These are phyloP conservation scores for Cyanoderma ruficeps DNA, from an alignment of 2,113 vertebrate genomes.

Conservation along the genomic window DNA sequence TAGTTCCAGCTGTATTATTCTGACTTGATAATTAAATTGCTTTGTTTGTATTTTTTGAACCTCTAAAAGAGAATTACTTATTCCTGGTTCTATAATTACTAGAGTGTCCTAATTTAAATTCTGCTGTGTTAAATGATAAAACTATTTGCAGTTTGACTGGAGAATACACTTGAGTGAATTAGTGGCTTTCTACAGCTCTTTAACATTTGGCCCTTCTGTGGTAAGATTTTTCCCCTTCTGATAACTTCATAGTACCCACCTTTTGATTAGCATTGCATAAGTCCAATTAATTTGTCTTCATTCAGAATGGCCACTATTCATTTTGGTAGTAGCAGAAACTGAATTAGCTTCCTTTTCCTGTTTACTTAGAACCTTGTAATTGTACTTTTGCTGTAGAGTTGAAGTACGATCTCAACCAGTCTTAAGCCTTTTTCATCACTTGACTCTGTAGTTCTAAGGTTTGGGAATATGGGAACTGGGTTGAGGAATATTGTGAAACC, in stretches of 20 bases:
- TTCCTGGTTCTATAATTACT: neutral
- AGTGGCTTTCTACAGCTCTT: neutral
- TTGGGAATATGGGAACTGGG: neutral
- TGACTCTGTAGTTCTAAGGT: neutral
- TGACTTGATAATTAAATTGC: neutral
- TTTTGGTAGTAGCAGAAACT: neutral
- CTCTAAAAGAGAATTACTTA: neutral
- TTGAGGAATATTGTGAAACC: neutral
- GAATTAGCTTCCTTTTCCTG: neutral
- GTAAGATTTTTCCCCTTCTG: neutral
- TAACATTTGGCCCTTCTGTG: neutral
- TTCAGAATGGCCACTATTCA: neutral
- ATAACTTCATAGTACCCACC: neutral
- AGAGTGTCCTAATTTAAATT: neutral
- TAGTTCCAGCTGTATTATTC: neutral
- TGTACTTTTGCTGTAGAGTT: neutral
- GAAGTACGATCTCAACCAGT: neutral
- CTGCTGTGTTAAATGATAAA: neutral
- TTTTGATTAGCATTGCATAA: neutral
- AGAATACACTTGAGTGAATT: neutral
- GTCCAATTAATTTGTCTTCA: neutral
- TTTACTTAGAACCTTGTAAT: neutral
- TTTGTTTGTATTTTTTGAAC: neutral
- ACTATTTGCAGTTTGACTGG: neutral
- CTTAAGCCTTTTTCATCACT: neutral